phyloP scores from a whole-genome alignment of 2,888 invertebrate species.

The Pocota personata region DNA sequence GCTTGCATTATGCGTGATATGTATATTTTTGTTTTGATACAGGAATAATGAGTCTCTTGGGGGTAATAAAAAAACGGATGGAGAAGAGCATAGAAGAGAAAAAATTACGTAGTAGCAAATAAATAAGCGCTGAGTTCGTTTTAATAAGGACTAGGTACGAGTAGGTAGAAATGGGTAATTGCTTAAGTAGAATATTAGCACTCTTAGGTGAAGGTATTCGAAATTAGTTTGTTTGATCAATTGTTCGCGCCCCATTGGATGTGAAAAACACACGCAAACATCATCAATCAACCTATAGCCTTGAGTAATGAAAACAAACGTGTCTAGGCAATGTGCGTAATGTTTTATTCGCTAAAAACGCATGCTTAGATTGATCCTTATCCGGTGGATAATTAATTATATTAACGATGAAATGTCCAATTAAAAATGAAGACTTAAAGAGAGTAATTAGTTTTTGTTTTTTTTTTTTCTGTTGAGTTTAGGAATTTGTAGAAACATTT shows the following conservation, averaged over 20 bases:
- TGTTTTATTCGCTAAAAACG: slow-evolving; percentile 2
- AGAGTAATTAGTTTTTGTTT: background rate
- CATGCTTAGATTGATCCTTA: slow-evolving; percentile 4
- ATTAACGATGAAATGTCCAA: background rate
- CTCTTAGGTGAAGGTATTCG: slow-evolving; percentile 26
- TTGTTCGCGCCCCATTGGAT: slow-evolving; percentile 41
- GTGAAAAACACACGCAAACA: slow-evolving; percentile 37
- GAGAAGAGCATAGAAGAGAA: background rate
- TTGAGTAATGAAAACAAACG: slow-evolving; percentile 14
- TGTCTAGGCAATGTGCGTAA: background rate
- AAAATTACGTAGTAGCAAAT: slow-evolving; percentile 14
- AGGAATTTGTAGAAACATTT: background rate
- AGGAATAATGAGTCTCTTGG: slow-evolving; percentile 66
- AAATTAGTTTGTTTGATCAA: slow-evolving; percentile 69
- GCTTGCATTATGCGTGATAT: slow-evolving; percentile 66
- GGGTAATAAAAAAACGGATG: slow-evolving; percentile 59
- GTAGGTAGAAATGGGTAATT: slow-evolving; percentile 31
- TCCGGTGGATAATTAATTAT: slow-evolving; percentile 14
- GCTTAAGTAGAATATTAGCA: slow-evolving; percentile 43
- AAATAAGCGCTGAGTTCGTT: slow-evolving; percentile 38
- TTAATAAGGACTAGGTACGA: slow-evolving; percentile 46
- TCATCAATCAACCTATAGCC: slow-evolving; percentile 56
- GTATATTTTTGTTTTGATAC: slow-evolving; percentile 53
- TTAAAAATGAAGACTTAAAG: slow-evolving; percentile 3
- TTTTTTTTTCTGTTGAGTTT: background rate